Evolutionary conservation across 2,888 invertebrate species (phyloP).

Genomic region (Trilocha varians): DNA sequence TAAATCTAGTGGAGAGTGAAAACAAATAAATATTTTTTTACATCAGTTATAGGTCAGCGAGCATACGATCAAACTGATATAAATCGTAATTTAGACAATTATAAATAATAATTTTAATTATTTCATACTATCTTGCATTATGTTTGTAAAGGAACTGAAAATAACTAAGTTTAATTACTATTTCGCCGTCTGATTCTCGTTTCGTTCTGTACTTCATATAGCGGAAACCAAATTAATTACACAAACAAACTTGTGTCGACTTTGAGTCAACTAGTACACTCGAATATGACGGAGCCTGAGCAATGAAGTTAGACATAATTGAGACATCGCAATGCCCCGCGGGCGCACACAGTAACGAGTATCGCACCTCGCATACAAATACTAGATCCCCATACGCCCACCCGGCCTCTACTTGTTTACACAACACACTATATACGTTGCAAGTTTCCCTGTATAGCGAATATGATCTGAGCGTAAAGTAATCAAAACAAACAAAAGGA

Average conservation of each 20-base stretch:
- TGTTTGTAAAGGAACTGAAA: too few species aligned
- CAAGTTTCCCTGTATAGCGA: not conserved
- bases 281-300: constrained; percentile 41
- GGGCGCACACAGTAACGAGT: constrained; percentile 47
- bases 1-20: too few species aligned
- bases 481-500: not conserved
- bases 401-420: constrained; percentile 3
- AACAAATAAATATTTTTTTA: too few species aligned
- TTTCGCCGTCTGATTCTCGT: not conserved
- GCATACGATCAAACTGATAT: too few species aligned
- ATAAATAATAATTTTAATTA: too few species aligned
- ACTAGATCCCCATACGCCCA: constrained; percentile 2
- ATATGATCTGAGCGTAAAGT: not conserved
- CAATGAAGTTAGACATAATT: constrained; percentile 63
- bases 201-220: not conserved
- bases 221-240: constrained; percentile 40
- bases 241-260: constrained; percentile 28
- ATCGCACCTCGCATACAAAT: constrained; percentile 48
- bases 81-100: too few species aligned
- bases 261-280: constrained; percentile 32
- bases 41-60: too few species aligned
- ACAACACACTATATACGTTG: constrained; percentile 3
- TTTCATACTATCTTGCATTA: too few species aligned
- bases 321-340: constrained; percentile 50
- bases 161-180: too few species aligned